Base-by-base conservation (phyloP, 2,888 invertebrate species). In the Odontocerum albicorne region DNA sequence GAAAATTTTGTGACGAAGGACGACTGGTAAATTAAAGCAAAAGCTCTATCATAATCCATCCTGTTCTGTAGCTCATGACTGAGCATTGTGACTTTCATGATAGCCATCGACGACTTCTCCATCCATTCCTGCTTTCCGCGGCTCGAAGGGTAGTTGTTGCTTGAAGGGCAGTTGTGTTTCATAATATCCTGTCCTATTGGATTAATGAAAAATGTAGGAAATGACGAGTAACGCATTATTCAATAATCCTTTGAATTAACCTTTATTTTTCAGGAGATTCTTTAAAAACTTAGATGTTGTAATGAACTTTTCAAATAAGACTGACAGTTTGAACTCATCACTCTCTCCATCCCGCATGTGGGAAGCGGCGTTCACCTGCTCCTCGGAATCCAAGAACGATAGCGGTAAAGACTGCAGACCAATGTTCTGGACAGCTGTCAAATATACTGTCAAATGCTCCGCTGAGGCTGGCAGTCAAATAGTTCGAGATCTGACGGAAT, bases 211-310 rank as follows among this genome's bases (percentile, higher is more conserved):
- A 13, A 27, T 43, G 10, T 27, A 7, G 27, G 10, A 27, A 27
- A 4, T 7, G 4, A 10, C 10, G 27, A 27, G 10, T 27, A 10
- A 4, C 4, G 27, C 4, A 4, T 27, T 27, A 27, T 27, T 6
- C 4, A 4, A 4, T 27, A 27, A 27, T 10, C 27, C 4, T 27
- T n/a, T n/a, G 16, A 39, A 15, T 12, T 16, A 8, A 17, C 12
- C 4, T 38, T 38, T 2, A 4, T 15, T 35, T 19, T 35, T 33
- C 13, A 59, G 59, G 12, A 39, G 66, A 31, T 64, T 74, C 52
- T 68, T 77, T 22, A 60, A 63, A 0, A 75, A 75, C 61, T 44
- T 75, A 0, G 77, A 78, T 61, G 62, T 59, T 8, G 70, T 76
- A 0, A 51, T 78, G 0, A 62, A 75, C 10, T 60, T 67, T 16